phyloP scores from a whole-genome alignment of 2,113 vertebrate genomes.

The Ictalurus furcatus region DNA sequence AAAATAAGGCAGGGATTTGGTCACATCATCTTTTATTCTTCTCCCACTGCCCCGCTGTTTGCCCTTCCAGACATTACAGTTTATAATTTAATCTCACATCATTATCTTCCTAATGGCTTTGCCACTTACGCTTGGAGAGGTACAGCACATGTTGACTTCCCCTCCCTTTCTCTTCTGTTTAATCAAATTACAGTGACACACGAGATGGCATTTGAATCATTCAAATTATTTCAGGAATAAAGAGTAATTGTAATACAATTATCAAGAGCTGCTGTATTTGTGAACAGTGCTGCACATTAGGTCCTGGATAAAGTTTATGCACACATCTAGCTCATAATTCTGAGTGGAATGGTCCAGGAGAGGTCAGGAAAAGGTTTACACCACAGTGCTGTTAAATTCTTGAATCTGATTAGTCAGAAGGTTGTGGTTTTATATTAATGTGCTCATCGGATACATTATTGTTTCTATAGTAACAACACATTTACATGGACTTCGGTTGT shows the following conservation, averaged over 20 bases:
- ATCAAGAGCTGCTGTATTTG: not conserved
- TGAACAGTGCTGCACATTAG: too few species aligned
- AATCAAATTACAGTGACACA: constrained; percentile 52
- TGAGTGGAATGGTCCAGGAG: not conserved
- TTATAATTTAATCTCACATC: constrained; percentile 46
- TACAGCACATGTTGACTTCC: constrained; percentile 43
- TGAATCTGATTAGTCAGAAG: not conserved
- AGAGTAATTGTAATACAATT: constrained; percentile 24
- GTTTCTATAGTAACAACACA: not conserved
- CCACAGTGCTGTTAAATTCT: not conserved
- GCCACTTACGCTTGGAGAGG: constrained; percentile 30
- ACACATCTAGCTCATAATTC: not conserved
- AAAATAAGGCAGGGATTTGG: constrained; percentile 9
- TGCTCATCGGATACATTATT: not conserved
- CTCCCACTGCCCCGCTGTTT: not conserved
- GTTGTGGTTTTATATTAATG: not conserved
- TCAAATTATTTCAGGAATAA: constrained; percentile 47
- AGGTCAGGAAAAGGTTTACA: not conserved
- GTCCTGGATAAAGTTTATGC: not conserved
- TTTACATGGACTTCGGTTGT: not conserved
- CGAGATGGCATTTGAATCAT: constrained; percentile 44
- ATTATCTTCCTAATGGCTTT: constrained; percentile 48
- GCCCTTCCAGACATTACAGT: constrained; percentile 43
- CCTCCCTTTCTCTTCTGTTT: constrained; percentile 10
- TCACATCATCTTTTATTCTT: constrained; percentile 22